phyloP scores from a whole-genome alignment of 2,888 invertebrate genomes.

The Abscondita cerata region DNA sequence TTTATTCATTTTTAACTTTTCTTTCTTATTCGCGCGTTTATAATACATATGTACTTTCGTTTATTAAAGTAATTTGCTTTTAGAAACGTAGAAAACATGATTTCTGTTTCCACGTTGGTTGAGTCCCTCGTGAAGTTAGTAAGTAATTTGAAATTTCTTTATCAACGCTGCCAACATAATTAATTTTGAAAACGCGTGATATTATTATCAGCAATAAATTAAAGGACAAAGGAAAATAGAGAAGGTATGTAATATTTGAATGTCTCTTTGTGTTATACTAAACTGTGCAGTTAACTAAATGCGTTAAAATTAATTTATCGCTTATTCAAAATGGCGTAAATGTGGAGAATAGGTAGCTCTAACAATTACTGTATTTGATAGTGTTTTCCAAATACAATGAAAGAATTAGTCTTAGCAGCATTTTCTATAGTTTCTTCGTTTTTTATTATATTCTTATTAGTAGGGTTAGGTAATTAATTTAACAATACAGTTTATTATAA shows the following conservation, averaged over 20 bases:
- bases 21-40: too few species aligned
- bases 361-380: neutral
- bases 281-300: neutral
- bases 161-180: neutral
- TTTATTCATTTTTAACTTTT: too few species aligned
- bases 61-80: too few species aligned
- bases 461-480: constrained; percentile 63
- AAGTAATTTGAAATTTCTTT: too few species aligned
- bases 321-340: constrained; percentile 26
- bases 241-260: constrained; percentile 3
- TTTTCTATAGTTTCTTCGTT: constrained; percentile 65
- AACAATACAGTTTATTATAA: constrained; percentile 37
- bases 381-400: constrained; percentile 40
- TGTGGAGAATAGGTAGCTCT: neutral
- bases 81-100: too few species aligned
- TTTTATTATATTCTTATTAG: constrained; percentile 64
- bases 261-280: neutral
- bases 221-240: neutral
- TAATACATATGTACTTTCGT: too few species aligned
- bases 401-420: constrained; percentile 60
- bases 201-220: neutral
- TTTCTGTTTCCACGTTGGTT: too few species aligned
- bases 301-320: neutral
- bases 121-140: too few species aligned
- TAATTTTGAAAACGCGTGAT: too few species aligned